Percentiles rank a stretch among this genome's conserved stretches.
Evolutionary conservation across 2,113 vertebrate genomes (phyloP).

Genomic region (Poeciliopsis retropinna): DNA sequence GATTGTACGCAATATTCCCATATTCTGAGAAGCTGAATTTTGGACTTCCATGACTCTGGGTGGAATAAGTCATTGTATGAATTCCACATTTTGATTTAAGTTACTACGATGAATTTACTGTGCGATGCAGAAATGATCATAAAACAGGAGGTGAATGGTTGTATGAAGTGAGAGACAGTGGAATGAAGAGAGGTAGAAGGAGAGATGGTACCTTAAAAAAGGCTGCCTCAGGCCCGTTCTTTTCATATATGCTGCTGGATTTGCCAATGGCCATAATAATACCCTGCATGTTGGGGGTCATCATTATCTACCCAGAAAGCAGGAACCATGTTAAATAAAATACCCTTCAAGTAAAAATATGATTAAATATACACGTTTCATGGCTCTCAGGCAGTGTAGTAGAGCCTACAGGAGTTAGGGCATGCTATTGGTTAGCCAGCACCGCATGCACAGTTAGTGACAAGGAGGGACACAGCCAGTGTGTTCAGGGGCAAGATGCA

Average conservation of each 20-base stretch:
- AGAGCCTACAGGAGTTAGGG: slow-evolving; percentile 40
- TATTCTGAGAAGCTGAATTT: not conserved
- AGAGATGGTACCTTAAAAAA: slow-evolving; percentile 96
- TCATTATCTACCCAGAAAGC: slow-evolving; percentile 92
- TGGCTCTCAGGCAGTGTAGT: slow-evolving; percentile 25
- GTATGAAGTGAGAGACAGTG: slow-evolving; percentile 13
- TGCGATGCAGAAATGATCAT: not conserved
- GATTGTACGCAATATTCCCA: not conserved
- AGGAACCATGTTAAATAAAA: slow-evolving; percentile 78
- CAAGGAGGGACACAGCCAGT: slow-evolving; percentile 30
- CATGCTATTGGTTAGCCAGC: slow-evolving; percentile 61
- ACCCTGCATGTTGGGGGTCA: slow-evolving; percentile 99
- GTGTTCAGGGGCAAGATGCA: slow-evolving; percentile 19
- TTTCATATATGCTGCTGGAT: slow-evolving; percentile 96
- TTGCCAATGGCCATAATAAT: slow-evolving; percentile 99
- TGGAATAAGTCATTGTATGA: not conserved
- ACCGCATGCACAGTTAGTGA: slow-evolving; percentile 65
- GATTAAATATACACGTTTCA: slow-evolving; percentile 22
- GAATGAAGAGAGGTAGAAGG: slow-evolving; percentile 25
- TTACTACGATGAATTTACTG: not conserved
- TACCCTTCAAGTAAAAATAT: slow-evolving; percentile 38
- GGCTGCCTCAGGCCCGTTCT: slow-evolving; percentile 96
- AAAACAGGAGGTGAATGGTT: not conserved
- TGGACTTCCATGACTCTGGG: not conserved
- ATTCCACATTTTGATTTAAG: not conserved